Evolutionary conservation across 2,113 vertebrate genomes (phyloP).

Genomic region (Eurystomus gularis): DNA sequence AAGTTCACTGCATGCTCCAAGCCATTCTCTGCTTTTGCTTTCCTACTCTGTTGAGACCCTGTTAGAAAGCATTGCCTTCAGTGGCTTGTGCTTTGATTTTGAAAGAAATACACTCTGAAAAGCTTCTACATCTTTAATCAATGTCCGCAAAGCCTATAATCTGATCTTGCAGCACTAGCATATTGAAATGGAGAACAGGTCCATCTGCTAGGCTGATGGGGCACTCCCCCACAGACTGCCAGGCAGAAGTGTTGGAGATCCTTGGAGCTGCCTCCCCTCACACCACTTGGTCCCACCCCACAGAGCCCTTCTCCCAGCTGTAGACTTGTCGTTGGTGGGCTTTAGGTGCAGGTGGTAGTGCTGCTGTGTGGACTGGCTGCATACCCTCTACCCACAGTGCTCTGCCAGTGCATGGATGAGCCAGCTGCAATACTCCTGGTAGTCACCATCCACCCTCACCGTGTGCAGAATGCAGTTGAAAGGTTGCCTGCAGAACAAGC

Average conservation of each 20-base stretch:
- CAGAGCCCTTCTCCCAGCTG: not conserved
- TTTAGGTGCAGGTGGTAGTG: not conserved
- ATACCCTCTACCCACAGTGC: not conserved
- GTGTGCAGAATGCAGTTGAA: not conserved
- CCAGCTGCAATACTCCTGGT: not conserved
- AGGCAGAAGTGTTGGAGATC: fast-evolving
- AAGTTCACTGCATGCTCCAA: not conserved
- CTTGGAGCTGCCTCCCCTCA: not conserved
- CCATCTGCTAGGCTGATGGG: too few species aligned
- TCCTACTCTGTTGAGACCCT: not conserved
- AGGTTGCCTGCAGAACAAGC: not conserved
- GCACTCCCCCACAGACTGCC: not conserved
- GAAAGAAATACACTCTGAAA: not conserved
- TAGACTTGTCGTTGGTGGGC: fast-evolving
- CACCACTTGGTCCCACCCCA: fast-evolving
- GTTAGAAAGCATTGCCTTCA: not conserved
- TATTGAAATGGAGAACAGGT: fast-evolving
- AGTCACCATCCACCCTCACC: fast-evolving
- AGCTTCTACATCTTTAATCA: not conserved
- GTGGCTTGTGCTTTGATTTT: not conserved
- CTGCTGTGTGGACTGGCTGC: not conserved
- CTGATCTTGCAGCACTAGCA: too few species aligned
- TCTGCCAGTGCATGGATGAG: fast-evolving
- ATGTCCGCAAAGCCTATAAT: not conserved
- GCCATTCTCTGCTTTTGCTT: not conserved